phyloP scores from a whole-genome alignment of 2,113 vertebrate genomes.

The Eulacestoma nigropectus region DNA sequence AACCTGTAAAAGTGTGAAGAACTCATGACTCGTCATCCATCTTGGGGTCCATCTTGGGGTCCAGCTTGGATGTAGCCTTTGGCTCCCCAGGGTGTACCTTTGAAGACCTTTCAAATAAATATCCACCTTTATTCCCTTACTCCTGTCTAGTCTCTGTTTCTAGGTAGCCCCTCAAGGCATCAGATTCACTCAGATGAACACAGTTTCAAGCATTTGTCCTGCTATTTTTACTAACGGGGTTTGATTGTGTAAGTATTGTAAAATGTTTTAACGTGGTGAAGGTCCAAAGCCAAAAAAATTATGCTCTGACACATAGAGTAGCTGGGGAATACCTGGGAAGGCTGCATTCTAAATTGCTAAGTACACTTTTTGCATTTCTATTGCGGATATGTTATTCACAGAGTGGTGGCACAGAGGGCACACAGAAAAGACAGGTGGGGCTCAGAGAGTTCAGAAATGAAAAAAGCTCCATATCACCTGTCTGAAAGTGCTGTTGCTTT shows the following conservation, averaged over 20 bases:
- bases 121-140: too few relatives aligned
- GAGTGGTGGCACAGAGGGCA: not conserved
- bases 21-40: too few relatives aligned
- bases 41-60: too few relatives aligned
- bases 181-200: not conserved
- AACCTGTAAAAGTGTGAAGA: too few relatives aligned
- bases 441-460: not conserved
- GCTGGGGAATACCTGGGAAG: not conserved
- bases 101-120: too few relatives aligned
- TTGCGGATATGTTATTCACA: not conserved
- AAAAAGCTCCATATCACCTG: not conserved
- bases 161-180: too few relatives aligned
- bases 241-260: not conserved
- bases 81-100: too few relatives aligned
- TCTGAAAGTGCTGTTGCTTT: not conserved
- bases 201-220: not conserved
- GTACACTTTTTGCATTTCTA: not conserved
- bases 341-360: not conserved
- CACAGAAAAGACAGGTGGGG: not conserved
- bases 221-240: not conserved
- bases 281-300: not conserved
- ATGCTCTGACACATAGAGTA: not conserved
- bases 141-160: too few relatives aligned
- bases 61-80: too few relatives aligned
- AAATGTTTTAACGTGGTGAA: not conserved